Conservation (phyloP, 2,888 invertebrate species). For the Chloroclystis v-ata region DNA sequence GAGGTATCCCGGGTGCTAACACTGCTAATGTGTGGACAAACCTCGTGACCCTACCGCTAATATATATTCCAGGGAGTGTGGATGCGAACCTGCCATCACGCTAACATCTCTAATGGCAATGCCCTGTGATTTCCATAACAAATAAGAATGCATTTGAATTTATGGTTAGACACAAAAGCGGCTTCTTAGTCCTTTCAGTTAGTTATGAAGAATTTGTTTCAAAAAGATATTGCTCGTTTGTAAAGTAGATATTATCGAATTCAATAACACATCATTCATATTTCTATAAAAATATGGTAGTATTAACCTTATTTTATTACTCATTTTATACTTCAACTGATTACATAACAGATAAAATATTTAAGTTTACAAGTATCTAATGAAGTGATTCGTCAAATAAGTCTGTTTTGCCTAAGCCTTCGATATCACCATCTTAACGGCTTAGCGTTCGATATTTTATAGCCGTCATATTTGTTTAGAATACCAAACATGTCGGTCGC, state of each 20-base stretch:
- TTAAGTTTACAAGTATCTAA: too few species aligned
- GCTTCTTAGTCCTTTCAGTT: neutral
- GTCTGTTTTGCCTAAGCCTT: conserved; percentile 49
- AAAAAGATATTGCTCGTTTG: neutral
- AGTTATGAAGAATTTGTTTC: neutral
- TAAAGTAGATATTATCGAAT: too few species aligned
- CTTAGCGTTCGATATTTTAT: conserved; percentile 72
- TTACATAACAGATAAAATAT: too few species aligned
- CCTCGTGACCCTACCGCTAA: conserved; percentile 73
- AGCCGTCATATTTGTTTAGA: conserved; percentile 65
- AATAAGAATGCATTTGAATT: conserved; percentile 17
- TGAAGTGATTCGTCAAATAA: conserved; percentile 32
- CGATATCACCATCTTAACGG: conserved; percentile 60
- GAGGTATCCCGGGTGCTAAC: conserved; percentile 63
- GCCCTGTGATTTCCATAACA: conserved; percentile 22
- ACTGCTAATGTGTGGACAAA: conserved; percentile 74
- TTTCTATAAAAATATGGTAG: too few species aligned
- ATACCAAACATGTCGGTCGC: conserved; percentile 65
- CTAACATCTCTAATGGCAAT: conserved; percentile 26
- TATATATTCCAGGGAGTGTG: conserved; percentile 70
- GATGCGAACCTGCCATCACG: conserved; percentile 45
- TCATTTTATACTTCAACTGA: too few species aligned
- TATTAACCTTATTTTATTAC: too few species aligned
- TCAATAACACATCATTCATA: too few species aligned
- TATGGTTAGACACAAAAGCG: conserved; percentile 10